Evolutionary conservation across 2,797 vertebrate genomes (phyloP).

Genomic region (Crypturellus tataupa): DNA sequence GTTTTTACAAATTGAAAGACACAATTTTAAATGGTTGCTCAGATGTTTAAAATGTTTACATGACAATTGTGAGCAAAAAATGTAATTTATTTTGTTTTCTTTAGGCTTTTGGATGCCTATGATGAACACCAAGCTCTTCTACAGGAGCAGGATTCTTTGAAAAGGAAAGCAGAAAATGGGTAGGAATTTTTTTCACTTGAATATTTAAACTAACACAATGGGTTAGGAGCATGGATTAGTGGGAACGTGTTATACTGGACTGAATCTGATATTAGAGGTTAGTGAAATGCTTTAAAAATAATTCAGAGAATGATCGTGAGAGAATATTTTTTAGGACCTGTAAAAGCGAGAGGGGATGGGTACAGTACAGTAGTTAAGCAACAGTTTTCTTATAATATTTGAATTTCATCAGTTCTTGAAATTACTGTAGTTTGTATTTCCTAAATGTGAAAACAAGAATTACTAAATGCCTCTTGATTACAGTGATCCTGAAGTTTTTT

Average conservation of each 20-base stretch:
- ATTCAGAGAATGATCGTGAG: rapidly evolving
- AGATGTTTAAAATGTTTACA: rapidly evolving
- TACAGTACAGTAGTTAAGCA: too few species aligned
- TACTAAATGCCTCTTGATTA: background rate
- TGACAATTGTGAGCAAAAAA: background rate
- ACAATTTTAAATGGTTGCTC: rapidly evolving
- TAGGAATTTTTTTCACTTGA: conserved; percentile 67
- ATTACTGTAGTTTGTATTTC: background rate
- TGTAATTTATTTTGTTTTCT: background rate
- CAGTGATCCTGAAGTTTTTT: background rate
- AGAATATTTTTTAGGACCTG: background rate
- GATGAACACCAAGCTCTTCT: conserved; percentile 92
- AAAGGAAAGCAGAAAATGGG: conserved; percentile 95
- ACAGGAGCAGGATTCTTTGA: conserved; percentile 90
- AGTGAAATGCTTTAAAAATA: background rate
- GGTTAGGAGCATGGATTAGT: background rate
- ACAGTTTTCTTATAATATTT: background rate
- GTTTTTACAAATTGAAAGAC: rapidly evolving
- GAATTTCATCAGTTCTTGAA: background rate
- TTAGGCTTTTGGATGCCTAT: conserved; percentile 91
- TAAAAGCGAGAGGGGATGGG: background rate
- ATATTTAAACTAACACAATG: rapidly evolving
- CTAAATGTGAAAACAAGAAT: background rate
- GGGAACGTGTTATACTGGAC: rapidly evolving
- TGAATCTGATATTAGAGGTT: background rate